Conservation (phyloP, 2,888 invertebrate genomes). For the Microctonus hyperodae region DNA sequence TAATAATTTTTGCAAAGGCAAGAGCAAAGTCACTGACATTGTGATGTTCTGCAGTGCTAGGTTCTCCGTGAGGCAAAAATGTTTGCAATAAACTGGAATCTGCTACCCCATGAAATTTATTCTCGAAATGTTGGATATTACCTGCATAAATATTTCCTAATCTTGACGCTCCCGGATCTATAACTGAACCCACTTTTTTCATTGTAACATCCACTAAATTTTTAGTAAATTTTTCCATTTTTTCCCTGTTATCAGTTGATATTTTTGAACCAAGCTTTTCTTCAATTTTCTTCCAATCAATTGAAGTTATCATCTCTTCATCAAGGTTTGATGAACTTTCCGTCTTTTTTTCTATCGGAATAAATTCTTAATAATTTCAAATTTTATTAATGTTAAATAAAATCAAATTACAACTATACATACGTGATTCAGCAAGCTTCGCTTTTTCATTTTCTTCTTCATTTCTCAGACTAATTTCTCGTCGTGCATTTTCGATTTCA, state of each 20-base stretch:
- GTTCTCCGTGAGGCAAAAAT: conserved; percentile 32
- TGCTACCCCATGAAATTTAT: background rate
- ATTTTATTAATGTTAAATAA: background rate
- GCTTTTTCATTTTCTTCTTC: background rate
- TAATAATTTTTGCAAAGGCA: conserved; percentile 37
- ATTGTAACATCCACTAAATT: conserved; percentile 37
- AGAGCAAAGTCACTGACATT: conserved; percentile 36
- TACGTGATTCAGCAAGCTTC: conserved; percentile 6
- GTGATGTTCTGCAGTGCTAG: conserved; percentile 21
- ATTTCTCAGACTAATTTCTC: background rate
- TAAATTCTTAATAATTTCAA: background rate
- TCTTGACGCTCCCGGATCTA: conserved; percentile 13
- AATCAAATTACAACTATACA: background rate
- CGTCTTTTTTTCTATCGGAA: conserved; percentile 3
- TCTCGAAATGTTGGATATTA: background rate
- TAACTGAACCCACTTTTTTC: conserved; percentile 30
- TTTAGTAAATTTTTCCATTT: conserved; percentile 35
- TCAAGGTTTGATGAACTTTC: background rate
- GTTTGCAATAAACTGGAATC: conserved; percentile 9
- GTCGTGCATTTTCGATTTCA: conserved; percentile 1
- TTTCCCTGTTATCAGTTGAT: conserved; percentile 27
- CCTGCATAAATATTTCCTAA: background rate
- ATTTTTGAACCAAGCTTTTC: conserved; percentile 29
- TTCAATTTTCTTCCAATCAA: conserved; percentile 35
- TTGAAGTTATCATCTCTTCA: conserved; percentile 28